Conservation (phyloP, 2,797 vertebrate species). For the Hoplostethus atlanticus region DNA sequence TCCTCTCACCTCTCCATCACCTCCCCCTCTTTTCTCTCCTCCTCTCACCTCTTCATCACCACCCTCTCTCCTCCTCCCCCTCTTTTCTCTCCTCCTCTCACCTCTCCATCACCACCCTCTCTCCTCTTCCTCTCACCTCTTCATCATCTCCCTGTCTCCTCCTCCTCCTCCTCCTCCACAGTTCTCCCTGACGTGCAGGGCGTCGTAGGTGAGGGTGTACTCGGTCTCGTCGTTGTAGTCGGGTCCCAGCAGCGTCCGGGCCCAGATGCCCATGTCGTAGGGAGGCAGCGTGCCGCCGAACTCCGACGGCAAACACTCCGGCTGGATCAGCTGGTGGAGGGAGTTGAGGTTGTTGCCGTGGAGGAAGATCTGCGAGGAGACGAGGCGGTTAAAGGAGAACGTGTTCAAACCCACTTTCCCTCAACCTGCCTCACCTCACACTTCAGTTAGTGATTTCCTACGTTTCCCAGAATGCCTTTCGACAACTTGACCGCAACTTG, state of each 20-base stretch:
- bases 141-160: constrained; percentile 51
- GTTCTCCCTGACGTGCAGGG: constrained; percentile 87
- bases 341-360: constrained; percentile 99
- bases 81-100: constrained; percentile 17
- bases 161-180: constrained; percentile 64
- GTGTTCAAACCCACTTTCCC: not conserved
- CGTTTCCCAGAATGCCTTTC: too few relatives aligned
- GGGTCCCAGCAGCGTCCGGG: constrained; percentile 93
- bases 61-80: too few relatives aligned
- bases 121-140: constrained; percentile 3
- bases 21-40: too few relatives aligned
- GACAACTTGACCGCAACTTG: too few relatives aligned
- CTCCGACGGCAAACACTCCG: constrained; percentile 96
- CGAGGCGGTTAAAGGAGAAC: not conserved
- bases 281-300: constrained; percentile 96
- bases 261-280: constrained; percentile 98
- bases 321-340: constrained; percentile 95
- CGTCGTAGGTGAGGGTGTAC: constrained; percentile 92
- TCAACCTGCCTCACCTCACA: too few relatives aligned
- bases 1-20: too few relatives aligned
- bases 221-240: constrained; percentile 97
- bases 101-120: constrained; percentile 64
- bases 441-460: too few relatives aligned
- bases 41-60: too few relatives aligned
- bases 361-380: constrained; percentile 93